Conservation (phyloP, 1,140 invertebrate genomes). For the Penaeus vannamei region DNA sequence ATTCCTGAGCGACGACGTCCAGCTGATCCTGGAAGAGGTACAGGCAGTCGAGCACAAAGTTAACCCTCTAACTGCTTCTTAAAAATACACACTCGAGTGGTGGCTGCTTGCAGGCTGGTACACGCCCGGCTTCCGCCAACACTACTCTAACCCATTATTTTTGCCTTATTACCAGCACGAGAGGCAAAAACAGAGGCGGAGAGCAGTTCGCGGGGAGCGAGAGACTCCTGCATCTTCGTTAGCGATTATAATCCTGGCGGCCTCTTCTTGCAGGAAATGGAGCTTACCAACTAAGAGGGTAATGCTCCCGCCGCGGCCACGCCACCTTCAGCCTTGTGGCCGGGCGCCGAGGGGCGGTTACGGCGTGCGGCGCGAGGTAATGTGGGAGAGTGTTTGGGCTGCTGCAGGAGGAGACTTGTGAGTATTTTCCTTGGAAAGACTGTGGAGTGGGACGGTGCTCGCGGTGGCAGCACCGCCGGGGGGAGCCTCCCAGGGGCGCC, state of each 20-base stretch:
- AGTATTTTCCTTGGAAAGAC: conserved; percentile 45
- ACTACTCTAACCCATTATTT: conserved; percentile 42
- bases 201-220: conserved; percentile 41
- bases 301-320: conserved; percentile 34
- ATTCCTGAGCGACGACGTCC: too few species aligned
- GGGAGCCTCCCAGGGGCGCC: background rate
- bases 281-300: conserved; percentile 62
- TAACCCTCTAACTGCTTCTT: background rate
- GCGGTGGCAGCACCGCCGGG: background rate
- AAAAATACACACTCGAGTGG: conserved; percentile 42
- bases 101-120: conserved; percentile 26
- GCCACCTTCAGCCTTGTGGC: conserved; percentile 23
- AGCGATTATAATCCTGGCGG: conserved; percentile 59
- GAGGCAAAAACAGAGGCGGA: conserved; percentile 43
- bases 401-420: conserved; percentile 44
- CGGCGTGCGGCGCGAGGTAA: conserved; percentile 14
- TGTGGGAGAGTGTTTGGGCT: conserved; percentile 45
- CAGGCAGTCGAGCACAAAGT: too few species aligned
- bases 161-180: conserved; percentile 48
- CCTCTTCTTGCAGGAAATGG: conserved; percentile 62
- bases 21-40: too few species aligned
- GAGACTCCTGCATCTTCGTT: conserved; percentile 60
- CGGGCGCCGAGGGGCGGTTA: conserved; percentile 18
- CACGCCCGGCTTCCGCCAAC: conserved; percentile 15
- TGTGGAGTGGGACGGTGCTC: conserved; percentile 12